Percentiles rank a stretch among this genome's conserved stretches.
These are phyloP conservation scores for Lapara coniferarum DNA, from an alignment of 2,888 invertebrate species.

Conservation along the genomic window DNA sequence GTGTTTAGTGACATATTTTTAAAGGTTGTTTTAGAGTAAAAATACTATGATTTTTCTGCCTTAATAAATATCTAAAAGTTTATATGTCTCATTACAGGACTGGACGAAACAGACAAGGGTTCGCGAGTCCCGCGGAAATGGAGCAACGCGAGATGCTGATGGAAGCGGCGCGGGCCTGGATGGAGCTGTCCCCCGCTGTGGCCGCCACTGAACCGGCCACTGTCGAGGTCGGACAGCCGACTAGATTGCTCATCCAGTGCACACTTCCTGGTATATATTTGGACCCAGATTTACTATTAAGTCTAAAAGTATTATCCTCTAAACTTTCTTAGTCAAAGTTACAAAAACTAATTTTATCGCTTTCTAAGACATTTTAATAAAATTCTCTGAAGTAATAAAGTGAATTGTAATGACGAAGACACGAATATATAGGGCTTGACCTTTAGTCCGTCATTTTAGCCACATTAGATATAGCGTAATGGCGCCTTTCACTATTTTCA, in stretches of 20 bases:
- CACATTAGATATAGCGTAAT: background rate
- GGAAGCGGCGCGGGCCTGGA: slow-evolving; percentile 87
- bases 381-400: background rate
- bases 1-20: no score
- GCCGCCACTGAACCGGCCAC: slow-evolving; percentile 75
- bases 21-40: no score
- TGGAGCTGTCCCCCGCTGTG: slow-evolving; percentile 84
- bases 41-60: no score
- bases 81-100: slow-evolving; percentile 64
- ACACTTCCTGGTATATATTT: slow-evolving; percentile 82
- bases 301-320: no score
- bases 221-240: slow-evolving; percentile 89
- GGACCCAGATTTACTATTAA: no score
- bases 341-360: no score
- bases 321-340: no score
- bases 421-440: no score
- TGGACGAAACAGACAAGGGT: slow-evolving; percentile 84
- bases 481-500: no score
- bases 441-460: no score
- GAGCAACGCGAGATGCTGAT: slow-evolving; percentile 75
- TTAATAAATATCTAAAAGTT: background rate
- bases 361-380: background rate
- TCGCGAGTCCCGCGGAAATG: slow-evolving; percentile 63
- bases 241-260: slow-evolving; percentile 86
- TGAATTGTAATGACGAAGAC: no score